phyloP scores from a whole-genome alignment of 2,888 invertebrate species.

The Tetropium fuscum region DNA sequence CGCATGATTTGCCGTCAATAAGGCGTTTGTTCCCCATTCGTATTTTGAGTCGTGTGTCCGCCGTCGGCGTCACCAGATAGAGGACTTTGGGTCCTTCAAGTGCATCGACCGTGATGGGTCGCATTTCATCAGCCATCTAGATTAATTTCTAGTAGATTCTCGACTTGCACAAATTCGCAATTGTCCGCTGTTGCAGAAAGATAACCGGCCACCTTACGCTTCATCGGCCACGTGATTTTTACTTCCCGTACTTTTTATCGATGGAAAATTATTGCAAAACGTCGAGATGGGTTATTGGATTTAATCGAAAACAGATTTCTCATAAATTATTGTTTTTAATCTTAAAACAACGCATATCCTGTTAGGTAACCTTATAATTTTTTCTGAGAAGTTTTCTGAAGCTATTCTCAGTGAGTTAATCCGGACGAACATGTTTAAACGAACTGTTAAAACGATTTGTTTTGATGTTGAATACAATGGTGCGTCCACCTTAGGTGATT shows the following conservation, averaged over 20 bases:
- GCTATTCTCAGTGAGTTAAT: too few relatives aligned
- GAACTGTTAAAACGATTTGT: too few relatives aligned
- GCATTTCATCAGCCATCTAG: slow-evolving; percentile 50
- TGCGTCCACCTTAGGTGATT: too few relatives aligned
- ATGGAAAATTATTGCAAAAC: neutral
- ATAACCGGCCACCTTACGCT: slow-evolving; percentile 56
- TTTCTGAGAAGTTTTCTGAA: too few relatives aligned
- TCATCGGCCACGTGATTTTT: slow-evolving; percentile 53
- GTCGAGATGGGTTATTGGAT: too few relatives aligned
- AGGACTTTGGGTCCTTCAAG: slow-evolving; percentile 22
- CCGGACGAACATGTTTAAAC: too few relatives aligned
- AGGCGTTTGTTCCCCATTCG: slow-evolving; percentile 22
- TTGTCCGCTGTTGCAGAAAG: slow-evolving; percentile 61
- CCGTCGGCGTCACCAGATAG: slow-evolving; percentile 20
- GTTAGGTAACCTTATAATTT: too few relatives aligned
- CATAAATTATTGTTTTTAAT: too few relatives aligned
- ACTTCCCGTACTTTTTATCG: slow-evolving; percentile 26
- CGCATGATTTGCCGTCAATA: slow-evolving; percentile 29
- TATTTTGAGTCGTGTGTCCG: slow-evolving; percentile 24
- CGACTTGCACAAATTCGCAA: slow-evolving; percentile 54
- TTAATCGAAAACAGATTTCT: too few relatives aligned
- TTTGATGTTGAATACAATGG: too few relatives aligned
- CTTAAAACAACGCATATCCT: too few relatives aligned
- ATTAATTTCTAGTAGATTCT: slow-evolving; percentile 53
- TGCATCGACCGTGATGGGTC: slow-evolving; percentile 33